Evolutionary conservation across 1,140 invertebrate species (phyloP).

Genomic region (Galendromus occidentalis): DNA sequence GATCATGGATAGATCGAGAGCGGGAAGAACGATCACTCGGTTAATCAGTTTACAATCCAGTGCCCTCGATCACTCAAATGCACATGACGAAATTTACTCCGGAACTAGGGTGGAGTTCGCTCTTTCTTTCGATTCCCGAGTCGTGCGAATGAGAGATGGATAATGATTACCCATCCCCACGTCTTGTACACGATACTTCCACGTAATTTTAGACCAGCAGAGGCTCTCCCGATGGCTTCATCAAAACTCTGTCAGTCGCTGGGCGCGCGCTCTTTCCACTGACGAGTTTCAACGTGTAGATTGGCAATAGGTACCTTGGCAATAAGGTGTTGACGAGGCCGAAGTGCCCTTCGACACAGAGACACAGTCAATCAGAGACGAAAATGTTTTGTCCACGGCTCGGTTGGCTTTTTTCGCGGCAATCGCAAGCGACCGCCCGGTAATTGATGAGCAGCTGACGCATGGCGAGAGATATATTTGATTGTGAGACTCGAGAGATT

Average conservation of each 20-base stretch:
- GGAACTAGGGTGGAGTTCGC: too few relatives aligned
- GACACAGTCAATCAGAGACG: background rate
- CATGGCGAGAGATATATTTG: background rate
- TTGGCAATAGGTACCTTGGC: constrained; percentile 4
- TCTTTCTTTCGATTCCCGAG: background rate
- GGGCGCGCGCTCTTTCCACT: background rate
- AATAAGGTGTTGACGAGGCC: too few relatives aligned
- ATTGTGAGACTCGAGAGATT: too few relatives aligned
- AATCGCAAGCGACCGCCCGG: background rate
- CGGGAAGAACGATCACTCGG: too few relatives aligned
- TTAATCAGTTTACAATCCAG: too few relatives aligned
- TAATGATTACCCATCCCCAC: background rate
- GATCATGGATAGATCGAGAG: too few relatives aligned
- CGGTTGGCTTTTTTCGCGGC: background rate
- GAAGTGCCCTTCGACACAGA: background rate
- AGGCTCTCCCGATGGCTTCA: background rate
- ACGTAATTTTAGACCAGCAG: background rate
- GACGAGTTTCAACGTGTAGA: constrained; percentile 1
- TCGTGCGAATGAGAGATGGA: background rate
- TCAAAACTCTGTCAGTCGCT: background rate
- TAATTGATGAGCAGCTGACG: background rate
- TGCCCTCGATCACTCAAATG: too few relatives aligned
- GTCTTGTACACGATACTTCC: background rate
- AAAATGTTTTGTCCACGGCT: background rate
- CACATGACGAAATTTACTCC: too few relatives aligned